A percentile compares a stretch with the other conserved stretches of the same genome.
Conservation (phyloP, 2,113 vertebrate genomes). For the Patagioenas fasciata region DNA sequence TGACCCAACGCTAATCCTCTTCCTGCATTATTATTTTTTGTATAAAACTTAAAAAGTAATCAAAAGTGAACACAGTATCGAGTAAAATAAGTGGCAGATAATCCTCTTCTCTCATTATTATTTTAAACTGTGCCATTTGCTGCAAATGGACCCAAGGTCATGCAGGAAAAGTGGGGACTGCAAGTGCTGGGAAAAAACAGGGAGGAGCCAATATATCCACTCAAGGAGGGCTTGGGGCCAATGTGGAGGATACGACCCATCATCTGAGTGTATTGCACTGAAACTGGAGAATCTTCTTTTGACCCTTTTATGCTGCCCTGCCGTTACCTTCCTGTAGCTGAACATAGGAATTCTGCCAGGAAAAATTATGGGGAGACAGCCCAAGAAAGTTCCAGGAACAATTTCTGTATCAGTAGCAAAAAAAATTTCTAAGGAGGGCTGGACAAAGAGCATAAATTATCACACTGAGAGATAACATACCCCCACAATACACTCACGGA, state of each 20-base stretch:
- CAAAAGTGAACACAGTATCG: neutral
- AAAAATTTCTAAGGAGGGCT: neutral
- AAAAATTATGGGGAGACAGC: neutral
- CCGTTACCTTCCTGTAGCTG: neutral
- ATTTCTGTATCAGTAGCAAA: neutral
- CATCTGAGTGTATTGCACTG: neutral
- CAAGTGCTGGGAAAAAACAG: neutral
- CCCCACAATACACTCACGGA: neutral
- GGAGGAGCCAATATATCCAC: neutral
- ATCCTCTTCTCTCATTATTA: neutral
- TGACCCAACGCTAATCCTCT: neutral
- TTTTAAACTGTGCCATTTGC: neutral
- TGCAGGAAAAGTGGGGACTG: neutral
- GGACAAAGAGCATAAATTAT: neutral
- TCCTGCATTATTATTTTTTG: neutral
- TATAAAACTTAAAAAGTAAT: neutral
- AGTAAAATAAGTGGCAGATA: neutral
- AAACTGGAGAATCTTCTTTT: neutral
- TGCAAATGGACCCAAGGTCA: neutral
- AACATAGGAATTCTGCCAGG: neutral
- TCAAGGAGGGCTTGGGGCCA: neutral
- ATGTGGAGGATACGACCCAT: accelerated
- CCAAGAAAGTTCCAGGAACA: neutral
- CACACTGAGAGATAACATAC: neutral
- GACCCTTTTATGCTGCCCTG: neutral